A percentile compares a stretch with the other conserved stretches of the same genome.
Evolutionary conservation across 2,888 invertebrate genomes (phyloP).

Genomic region (Hermaeophaga mercurialis): DNA sequence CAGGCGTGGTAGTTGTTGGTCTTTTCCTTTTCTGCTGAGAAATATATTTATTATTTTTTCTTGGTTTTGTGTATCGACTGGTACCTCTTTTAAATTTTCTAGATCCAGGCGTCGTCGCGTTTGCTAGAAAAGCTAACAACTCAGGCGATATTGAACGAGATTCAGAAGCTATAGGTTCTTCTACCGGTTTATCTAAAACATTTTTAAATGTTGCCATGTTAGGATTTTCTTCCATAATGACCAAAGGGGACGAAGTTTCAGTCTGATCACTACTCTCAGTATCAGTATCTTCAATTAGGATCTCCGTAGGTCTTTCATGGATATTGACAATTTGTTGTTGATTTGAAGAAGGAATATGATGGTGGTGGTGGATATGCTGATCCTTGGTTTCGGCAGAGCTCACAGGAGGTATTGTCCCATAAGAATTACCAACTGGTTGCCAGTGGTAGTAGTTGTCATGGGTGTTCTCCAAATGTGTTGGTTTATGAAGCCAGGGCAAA

Average conservation of each 20-base stretch:
- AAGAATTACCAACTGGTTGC: conserved; percentile 36
- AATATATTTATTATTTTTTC: conserved; percentile 33
- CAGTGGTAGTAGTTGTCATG: conserved; percentile 30
- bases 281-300: conserved; percentile 31
- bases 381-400: conserved; percentile 23
- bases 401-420: conserved; percentile 20
- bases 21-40: conserved; percentile 29
- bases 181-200: conserved; percentile 25
- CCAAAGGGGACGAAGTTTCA: conserved; percentile 14
- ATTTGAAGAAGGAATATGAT: conserved; percentile 24
- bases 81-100: conserved; percentile 37
- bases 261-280: conserved; percentile 24
- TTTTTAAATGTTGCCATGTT: conserved; percentile 7
- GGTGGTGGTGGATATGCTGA: conserved; percentile 37
- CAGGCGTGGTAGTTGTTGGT: conserved; percentile 33
- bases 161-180: conserved; percentile 34
- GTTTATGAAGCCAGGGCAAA: conserved; percentile 35
- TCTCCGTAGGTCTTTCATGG: conserved; percentile 31
- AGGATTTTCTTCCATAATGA: conserved; percentile 16
- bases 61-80: conserved; percentile 28
- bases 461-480: conserved; percentile 11
- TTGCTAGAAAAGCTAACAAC: conserved; percentile 17
- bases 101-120: conserved; percentile 20
- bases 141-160: conserved; percentile 20
- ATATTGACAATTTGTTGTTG: conserved; percentile 39